Percentiles rank a stretch among this genome's conserved stretches.
Evolutionary conservation across 1,140 invertebrate species (phyloP).

Genomic region (Mizuhopecten yessoensis): DNA sequence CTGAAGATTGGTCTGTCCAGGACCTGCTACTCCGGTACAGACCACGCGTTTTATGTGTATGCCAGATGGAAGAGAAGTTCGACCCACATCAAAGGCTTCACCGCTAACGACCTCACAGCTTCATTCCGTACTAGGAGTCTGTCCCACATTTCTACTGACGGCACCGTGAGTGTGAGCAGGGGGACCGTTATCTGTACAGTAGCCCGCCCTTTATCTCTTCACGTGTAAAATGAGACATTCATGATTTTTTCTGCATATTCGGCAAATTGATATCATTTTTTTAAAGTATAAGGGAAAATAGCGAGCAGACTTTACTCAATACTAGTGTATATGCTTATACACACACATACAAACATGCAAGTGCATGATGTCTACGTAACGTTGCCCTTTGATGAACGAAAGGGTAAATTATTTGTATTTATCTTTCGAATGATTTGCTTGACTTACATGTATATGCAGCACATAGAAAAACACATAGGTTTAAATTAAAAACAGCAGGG

Average conservation of each 20-base stretch:
- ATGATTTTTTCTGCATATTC: neutral
- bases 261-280: constrained; percentile 17
- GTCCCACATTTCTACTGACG: neutral
- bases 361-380: neutral
- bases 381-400: neutral
- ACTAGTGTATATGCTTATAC: neutral
- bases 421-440: neutral
- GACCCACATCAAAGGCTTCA: constrained; percentile 9
- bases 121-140: neutral
- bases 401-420: neutral
- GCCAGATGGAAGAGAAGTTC: constrained; percentile 37
- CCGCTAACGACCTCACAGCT: neutral
- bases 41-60: neutral
- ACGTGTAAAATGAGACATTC: constrained; percentile 18
- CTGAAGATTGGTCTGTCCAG: neutral
- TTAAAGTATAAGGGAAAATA: neutral
- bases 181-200: neutral
- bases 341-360: neutral
- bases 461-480: neutral
- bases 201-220: neutral
- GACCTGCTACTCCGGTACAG: neutral
- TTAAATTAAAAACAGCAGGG: neutral
- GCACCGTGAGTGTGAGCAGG: neutral
- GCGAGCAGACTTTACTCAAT: neutral
- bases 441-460: neutral